Conservation (phyloP, 2,888 invertebrate genomes). For the Tipula helvola region DNA sequence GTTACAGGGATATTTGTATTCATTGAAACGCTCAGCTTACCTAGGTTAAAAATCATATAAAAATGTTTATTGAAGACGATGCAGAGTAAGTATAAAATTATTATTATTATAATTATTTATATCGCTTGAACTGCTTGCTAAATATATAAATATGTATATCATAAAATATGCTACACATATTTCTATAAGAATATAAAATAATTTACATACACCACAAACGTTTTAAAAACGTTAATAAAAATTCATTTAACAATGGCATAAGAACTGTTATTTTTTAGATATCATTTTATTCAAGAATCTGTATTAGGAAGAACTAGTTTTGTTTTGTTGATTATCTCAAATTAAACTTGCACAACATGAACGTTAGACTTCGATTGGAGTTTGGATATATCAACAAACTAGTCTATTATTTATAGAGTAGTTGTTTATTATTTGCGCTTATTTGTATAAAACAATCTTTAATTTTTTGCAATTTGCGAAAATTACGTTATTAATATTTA, state of each 20-base stretch:
- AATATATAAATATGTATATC: too few species aligned
- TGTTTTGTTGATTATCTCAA: background rate
- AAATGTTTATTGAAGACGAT: slow-evolving; percentile 20
- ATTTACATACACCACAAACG: background rate
- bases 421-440: background rate
- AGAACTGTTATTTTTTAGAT: background rate
- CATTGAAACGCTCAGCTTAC: background rate
- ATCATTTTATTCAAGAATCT: background rate
- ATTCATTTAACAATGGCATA: background rate
- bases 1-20: background rate
- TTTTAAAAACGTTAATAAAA: background rate
- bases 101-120: background rate
- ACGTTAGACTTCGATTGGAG: background rate
- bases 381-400: background rate
- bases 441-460: background rate
- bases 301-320: background rate
- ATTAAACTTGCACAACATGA: background rate
- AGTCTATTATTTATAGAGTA: background rate
- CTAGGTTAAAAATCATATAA: slow-evolving; percentile 8
- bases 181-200: background rate
- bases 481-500: background rate
- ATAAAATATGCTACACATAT: background rate
- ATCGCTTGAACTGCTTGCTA: background rate
- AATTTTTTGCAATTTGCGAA: background rate
- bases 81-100: slow-evolving; percentile 17